Percentiles rank a stretch among this genome's conserved stretches.
Conservation (phyloP, 2,888 invertebrate genomes). For the Hydraecia micacea region DNA sequence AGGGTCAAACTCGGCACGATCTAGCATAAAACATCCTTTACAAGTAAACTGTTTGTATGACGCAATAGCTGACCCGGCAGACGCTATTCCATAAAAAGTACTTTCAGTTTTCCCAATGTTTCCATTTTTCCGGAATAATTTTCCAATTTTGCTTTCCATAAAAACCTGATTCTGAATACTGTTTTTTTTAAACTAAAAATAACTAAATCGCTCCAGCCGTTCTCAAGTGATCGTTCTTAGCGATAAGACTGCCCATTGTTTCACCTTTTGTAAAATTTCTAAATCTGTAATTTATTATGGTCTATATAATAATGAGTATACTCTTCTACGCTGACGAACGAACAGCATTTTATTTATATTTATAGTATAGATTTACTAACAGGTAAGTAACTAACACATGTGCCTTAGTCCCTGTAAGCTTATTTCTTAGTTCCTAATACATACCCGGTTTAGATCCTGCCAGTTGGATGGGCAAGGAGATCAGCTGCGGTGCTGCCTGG, state of each 20-base stretch:
- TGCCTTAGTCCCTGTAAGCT: not conserved
- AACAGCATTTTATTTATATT: not conserved
- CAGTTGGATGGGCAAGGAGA: conserved; percentile 94
- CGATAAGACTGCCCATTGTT: too few relatives aligned
- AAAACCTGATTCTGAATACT: too few relatives aligned
- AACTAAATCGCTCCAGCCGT: not conserved
- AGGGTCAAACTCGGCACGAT: not conserved
- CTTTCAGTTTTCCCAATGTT: not conserved
- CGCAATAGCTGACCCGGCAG: not conserved
- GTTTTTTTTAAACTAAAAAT: not conserved
- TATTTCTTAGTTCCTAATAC: conserved; percentile 6
- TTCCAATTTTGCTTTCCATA: not conserved
- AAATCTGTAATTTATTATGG: too few relatives aligned
- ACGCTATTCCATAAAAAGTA: not conserved
- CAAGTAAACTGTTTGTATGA: not conserved
- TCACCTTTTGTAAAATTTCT: too few relatives aligned
- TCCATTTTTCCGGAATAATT: not conserved
- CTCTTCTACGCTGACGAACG: not conserved
- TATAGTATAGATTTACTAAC: not conserved
- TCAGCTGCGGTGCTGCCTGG: conserved; percentile 91
- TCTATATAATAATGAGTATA: too few relatives aligned
- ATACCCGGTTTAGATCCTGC: conserved; percentile 93
- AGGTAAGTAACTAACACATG: not conserved
- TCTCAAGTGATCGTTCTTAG: too few relatives aligned
- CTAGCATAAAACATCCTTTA: not conserved